Evolutionary conservation across 2,888 invertebrate species (phyloP).

Genomic region (Sylvicola cinctus): DNA sequence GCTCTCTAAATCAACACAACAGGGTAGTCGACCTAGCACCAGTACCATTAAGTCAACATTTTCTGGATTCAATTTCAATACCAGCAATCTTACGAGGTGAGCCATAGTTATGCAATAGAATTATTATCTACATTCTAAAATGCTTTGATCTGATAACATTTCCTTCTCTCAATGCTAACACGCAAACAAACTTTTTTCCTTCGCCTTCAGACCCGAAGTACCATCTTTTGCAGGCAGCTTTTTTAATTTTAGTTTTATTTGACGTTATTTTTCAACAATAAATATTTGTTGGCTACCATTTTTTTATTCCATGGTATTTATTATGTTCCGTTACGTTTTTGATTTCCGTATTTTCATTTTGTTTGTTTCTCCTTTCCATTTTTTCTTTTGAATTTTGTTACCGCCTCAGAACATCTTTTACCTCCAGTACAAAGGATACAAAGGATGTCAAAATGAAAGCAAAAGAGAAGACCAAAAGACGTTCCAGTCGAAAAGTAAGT

Average conservation of each 20-base stretch:
- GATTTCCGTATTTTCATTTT: conserved; percentile 8
- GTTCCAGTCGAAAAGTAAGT: conserved; percentile 22
- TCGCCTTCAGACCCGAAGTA: no score
- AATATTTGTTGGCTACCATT: background rate
- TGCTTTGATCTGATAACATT: background rate
- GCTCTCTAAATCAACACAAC: conserved; percentile 22
- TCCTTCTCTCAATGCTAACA: background rate
- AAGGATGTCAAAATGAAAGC: conserved; percentile 17
- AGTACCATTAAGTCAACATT: conserved; percentile 24
- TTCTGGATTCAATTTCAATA: conserved; percentile 21
- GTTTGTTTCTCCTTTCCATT: conserved; percentile 9
- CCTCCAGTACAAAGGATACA: conserved; percentile 21
- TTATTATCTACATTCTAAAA: background rate
- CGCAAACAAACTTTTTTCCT: background rate
- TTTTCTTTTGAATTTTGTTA: conserved; percentile 5
- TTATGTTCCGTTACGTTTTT: conserved; percentile 1
- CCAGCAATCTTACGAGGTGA: conserved; percentile 9
- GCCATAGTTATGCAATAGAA: background rate
- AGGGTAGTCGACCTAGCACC: conserved; percentile 18
- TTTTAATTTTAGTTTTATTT: conserved; percentile 4
- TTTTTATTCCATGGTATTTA: background rate
- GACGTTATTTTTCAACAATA: background rate
- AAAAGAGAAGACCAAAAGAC: conserved; percentile 20
- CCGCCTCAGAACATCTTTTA: conserved; percentile 7
- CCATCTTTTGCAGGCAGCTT: background rate